A percentile compares a stretch with the other conserved stretches of the same genome.
These are phyloP conservation scores for Euschistus heros DNA, from an alignment of 1,140 invertebrate genomes.

Conservation along the genomic window DNA sequence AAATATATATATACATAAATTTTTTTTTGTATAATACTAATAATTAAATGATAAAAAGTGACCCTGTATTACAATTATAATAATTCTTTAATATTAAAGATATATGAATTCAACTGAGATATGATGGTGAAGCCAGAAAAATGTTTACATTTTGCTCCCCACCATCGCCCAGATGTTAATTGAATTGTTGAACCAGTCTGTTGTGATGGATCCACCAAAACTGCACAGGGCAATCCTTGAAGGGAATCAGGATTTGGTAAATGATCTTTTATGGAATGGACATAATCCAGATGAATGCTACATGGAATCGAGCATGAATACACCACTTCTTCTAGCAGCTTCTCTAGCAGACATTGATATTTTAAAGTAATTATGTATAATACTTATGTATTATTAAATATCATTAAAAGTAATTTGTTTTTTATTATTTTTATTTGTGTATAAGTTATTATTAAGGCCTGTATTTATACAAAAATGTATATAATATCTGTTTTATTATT, in stretches of 20 bases:
- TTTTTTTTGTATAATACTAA: too few relatives aligned
- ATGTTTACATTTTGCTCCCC: constrained; percentile 13
- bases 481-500: too few relatives aligned
- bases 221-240: constrained; percentile 34
- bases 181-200: constrained; percentile 1
- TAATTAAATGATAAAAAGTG: too few relatives aligned
- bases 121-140: neutral
- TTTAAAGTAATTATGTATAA: neutral
- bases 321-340: constrained; percentile 32
- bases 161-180: neutral
- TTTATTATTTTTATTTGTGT: too few relatives aligned
- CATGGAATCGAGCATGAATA: constrained; percentile 38
- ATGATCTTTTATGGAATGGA: constrained; percentile 32
- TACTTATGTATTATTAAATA: too few relatives aligned
- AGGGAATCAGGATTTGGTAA: constrained; percentile 32
- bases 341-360: neutral
- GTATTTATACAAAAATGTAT: too few relatives aligned
- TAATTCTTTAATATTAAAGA: too few relatives aligned
- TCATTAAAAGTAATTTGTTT: too few relatives aligned
- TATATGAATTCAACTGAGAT: neutral
- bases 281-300: constrained; percentile 37
- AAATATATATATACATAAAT: too few relatives aligned
- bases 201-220: neutral
- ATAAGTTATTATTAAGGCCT: too few relatives aligned
- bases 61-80: too few relatives aligned